Evolutionary conservation across 2,797 vertebrate genomes (phyloP).

Genomic region (Alectoris magna): DNA sequence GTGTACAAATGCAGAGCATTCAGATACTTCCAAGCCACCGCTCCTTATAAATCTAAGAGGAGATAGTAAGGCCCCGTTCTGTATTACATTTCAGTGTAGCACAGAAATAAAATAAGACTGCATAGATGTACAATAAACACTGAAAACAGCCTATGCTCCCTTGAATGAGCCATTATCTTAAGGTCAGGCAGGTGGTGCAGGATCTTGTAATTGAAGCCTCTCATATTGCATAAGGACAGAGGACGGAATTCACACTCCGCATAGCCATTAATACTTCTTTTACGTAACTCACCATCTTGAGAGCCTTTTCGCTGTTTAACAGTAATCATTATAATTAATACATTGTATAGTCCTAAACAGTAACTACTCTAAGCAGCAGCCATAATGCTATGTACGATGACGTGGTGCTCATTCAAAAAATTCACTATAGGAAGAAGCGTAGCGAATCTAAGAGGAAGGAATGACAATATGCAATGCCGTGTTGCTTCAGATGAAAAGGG

Average conservation of each 20-base stretch:
- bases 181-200: neutral
- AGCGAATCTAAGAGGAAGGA: neutral
- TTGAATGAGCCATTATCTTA: neutral
- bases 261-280: neutral
- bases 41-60: neutral
- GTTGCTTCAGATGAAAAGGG: neutral
- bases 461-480: neutral
- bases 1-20: neutral
- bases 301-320: neutral
- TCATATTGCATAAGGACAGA: neutral
- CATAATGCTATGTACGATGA: neutral
- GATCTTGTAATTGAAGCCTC: neutral
- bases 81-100: neutral
- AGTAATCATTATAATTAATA: neutral
- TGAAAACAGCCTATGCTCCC: neutral
- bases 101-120: neutral
- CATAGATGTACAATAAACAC: neutral
- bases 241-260: neutral
- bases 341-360: neutral
- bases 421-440: neutral
- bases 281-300: neutral
- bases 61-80: neutral
- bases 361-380: neutral
- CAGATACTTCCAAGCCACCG: neutral
- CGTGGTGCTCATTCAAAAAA: neutral